A percentile compares a stretch with the other conserved stretches of the same genome.
phyloP scores from a whole-genome alignment of 2,113 vertebrate genomes.

The Rhombomys opimus region DNA sequence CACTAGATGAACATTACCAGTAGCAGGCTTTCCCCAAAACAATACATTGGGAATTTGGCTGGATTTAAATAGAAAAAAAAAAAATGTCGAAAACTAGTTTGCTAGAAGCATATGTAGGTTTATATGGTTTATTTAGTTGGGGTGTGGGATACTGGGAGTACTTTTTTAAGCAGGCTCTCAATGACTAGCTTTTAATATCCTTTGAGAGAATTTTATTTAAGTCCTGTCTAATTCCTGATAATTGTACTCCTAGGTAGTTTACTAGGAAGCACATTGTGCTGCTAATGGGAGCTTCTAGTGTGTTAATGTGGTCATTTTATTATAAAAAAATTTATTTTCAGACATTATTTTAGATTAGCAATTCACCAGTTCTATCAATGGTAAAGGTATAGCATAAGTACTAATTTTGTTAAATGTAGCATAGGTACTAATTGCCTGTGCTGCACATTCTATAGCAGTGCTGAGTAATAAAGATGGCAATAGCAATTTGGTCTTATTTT shows the following conservation, averaged over 20 bases:
- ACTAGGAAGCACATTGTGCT: slow-evolving; percentile 13
- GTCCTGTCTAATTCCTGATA: slow-evolving; percentile 51
- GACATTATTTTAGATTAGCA: slow-evolving; percentile 53
- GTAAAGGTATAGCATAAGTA: no score
- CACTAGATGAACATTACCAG: slow-evolving; percentile 20
- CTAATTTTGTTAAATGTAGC: slow-evolving; percentile 24
- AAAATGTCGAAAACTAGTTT: slow-evolving; percentile 16
- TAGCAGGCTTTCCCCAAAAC: background rate
- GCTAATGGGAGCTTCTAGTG: background rate
- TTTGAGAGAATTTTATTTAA: slow-evolving; percentile 52
- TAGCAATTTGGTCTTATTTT: slow-evolving; percentile 15
- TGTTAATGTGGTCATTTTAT: slow-evolving; percentile 50
- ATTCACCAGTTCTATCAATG: background rate
- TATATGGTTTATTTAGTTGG: background rate
- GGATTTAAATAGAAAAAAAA: slow-evolving; percentile 56
- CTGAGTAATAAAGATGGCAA: slow-evolving; percentile 26
- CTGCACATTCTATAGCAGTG: slow-evolving; percentile 44
- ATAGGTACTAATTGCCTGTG: slow-evolving; percentile 31
- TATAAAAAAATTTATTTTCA: slow-evolving; percentile 54
- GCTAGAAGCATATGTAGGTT: slow-evolving; percentile 36
- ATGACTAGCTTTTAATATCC: background rate
- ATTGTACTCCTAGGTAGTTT: slow-evolving; percentile 21
- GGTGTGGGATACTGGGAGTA: background rate
- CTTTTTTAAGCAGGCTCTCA: background rate
- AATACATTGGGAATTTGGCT: slow-evolving; percentile 54